Percentiles rank a stretch among this genome's conserved stretches.
Conservation (phyloP, 2,797 vertebrate genomes). For the Urosaurus nigricauda region DNA sequence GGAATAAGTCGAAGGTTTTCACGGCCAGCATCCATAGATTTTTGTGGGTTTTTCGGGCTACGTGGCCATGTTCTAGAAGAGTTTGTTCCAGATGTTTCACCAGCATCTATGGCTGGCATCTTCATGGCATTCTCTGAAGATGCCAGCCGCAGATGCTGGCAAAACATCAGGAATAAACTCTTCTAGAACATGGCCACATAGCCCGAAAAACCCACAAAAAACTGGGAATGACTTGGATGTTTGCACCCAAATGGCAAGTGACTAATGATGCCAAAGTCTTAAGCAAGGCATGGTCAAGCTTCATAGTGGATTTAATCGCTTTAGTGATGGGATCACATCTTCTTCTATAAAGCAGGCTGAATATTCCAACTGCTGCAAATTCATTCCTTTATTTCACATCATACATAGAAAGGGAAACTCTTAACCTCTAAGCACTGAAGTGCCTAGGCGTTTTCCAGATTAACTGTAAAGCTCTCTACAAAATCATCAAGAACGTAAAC, state of each 20-base stretch:
- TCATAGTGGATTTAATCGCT: neutral
- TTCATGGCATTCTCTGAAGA: no score
- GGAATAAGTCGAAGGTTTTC: no score
- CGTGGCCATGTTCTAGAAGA: no score
- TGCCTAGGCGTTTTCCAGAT: neutral
- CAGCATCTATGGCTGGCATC: no score
- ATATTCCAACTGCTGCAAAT: neutral
- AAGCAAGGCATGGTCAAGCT: neutral
- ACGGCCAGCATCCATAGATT: no score
- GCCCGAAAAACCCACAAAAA: no score
- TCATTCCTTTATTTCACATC: neutral
- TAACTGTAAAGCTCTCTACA: neutral
- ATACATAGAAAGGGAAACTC: neutral
- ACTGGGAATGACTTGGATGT: no score
- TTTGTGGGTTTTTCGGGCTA: no score
- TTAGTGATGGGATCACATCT: neutral
- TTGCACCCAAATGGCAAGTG: neutral
- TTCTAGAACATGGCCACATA: no score
- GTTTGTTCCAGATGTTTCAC: no score
- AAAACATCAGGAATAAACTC: no score
- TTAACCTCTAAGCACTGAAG: neutral
- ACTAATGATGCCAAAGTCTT: conserved; percentile 43
- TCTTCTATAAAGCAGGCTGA: neutral
- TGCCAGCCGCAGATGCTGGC: no score
- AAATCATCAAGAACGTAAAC: neutral